These are phyloP conservation scores for Aphidius colemani DNA, from an alignment of 2,888 invertebrate genomes.

Conservation along the genomic window DNA sequence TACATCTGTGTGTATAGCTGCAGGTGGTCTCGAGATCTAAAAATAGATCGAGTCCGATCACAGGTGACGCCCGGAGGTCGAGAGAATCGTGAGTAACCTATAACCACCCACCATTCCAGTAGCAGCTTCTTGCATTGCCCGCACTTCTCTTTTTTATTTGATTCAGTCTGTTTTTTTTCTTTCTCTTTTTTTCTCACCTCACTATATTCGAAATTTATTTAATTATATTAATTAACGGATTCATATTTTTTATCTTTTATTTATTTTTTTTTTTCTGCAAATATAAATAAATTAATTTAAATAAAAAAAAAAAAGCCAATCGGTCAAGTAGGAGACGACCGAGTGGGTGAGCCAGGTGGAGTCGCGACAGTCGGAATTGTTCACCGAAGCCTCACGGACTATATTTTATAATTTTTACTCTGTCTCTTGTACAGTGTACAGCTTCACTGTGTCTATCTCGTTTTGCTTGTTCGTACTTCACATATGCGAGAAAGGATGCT, in stretches of 20 bases:
- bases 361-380: constrained; percentile 19
- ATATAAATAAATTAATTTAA: constrained; percentile 1
- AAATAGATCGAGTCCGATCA: constrained; percentile 31
- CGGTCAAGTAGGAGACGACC: constrained; percentile 43
- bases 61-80: background rate
- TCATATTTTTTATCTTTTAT: background rate
- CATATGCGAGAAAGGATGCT: constrained; percentile 43
- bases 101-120: constrained; percentile 1
- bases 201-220: background rate
- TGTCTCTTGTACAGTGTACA: too few species aligned
- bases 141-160: background rate
- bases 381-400: constrained; percentile 14
- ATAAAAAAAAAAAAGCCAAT: constrained; percentile 30
- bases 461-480: constrained; percentile 23
- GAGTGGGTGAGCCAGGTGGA: constrained; percentile 34
- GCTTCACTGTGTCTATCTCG: constrained; percentile 17
- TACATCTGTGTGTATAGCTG: constrained; percentile 31
- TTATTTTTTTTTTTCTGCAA: background rate
- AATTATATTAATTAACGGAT: background rate
- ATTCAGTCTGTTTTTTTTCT: background rate
- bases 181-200: background rate
- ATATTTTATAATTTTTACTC: background rate
- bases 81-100: background rate
- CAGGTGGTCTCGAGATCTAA: constrained; percentile 36
- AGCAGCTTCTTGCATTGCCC: background rate